Base-by-base conservation (phyloP, 2,888 invertebrate genomes). In the Baccha elongata region DNA sequence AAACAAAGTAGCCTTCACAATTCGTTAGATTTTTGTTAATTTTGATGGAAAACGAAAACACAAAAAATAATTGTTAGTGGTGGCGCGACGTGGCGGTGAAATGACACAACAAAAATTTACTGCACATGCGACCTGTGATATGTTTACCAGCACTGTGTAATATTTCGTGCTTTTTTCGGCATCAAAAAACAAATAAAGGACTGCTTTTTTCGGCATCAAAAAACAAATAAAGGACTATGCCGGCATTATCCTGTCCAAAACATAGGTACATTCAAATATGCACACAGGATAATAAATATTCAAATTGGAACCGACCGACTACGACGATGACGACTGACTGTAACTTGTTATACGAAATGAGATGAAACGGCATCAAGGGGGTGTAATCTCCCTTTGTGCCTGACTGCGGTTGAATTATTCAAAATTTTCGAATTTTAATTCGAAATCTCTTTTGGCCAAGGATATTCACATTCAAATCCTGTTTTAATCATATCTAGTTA, bases 51-150 rank as follows among this genome's bases (percentile, higher is more conserved):
- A 50, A 73, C n/a, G 35, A 19, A 35, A 60, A 17, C 11, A 23
- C 2, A 21, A 46, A 2, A 21, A 1, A 42, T 21, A 58, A 58
- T 26, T n/a, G n/a, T 11, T 40, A 19, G 37, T 53, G 60, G 29
- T 11, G 29, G 29, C 11, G 6, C 5, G 13, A 3, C 2, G 15
- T 23, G 37, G 42, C 72, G 53, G 67, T 72, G 67, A 42, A 60
- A 60, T 42, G 42, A 67, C 67, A 48, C 17, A 19, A 8, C 53
- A 53, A 17, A 44, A 55, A 68, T 80, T 23, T 60, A 53, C 55
- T 72, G 81, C 78, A 73, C 78, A 83, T 83, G 83, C 83, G 78
- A 73, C 78, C 78, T 83, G 83, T 78, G 78, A 68, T 68, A 78
- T 83, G 72, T 67, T 78, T 67, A 32, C 67, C 44, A 60, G n/a